Conservation (phyloP, 2,888 invertebrate genomes). For the Brachypalpus laphriformis region DNA sequence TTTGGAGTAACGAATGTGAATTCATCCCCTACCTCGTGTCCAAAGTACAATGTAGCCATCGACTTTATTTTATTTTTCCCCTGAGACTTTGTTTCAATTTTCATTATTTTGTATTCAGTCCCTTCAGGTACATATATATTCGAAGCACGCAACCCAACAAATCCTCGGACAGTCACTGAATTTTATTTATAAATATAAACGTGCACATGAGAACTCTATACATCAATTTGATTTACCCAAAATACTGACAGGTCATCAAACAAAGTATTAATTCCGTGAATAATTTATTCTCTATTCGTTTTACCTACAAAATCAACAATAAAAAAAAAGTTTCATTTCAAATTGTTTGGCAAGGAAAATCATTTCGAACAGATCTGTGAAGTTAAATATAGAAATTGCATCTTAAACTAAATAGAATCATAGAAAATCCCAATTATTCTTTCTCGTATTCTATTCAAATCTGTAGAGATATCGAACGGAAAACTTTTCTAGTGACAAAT, state of each 20-base stretch:
- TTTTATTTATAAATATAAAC: neutral
- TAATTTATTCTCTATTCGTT: neutral
- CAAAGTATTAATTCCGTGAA: neutral
- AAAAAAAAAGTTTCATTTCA: conserved; percentile 15
- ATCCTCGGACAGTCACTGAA: neutral
- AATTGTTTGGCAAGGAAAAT: neutral
- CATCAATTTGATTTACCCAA: neutral
- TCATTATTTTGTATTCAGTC: too few species aligned
- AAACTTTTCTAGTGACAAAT: conserved; percentile 40
- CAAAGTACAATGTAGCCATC: too few species aligned
- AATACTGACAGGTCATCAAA: conserved; percentile 19
- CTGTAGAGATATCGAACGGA: neutral
- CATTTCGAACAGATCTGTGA: neutral
- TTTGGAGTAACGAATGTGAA: too few species aligned
- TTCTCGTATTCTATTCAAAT: neutral
- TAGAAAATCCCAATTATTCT: neutral
- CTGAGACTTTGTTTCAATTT: too few species aligned
- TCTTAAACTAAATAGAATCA: conserved; percentile 23
- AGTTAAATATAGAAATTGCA: conserved; percentile 58
- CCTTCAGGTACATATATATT: too few species aligned
- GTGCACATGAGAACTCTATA: neutral
- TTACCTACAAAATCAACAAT: neutral
- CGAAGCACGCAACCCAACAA: too few species aligned
- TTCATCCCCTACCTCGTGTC: too few species aligned
- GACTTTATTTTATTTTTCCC: too few species aligned